These are phyloP conservation scores for Nerophis lumbriciformis DNA, from an alignment of 2,113 vertebrate species.

Conservation along the genomic window DNA sequence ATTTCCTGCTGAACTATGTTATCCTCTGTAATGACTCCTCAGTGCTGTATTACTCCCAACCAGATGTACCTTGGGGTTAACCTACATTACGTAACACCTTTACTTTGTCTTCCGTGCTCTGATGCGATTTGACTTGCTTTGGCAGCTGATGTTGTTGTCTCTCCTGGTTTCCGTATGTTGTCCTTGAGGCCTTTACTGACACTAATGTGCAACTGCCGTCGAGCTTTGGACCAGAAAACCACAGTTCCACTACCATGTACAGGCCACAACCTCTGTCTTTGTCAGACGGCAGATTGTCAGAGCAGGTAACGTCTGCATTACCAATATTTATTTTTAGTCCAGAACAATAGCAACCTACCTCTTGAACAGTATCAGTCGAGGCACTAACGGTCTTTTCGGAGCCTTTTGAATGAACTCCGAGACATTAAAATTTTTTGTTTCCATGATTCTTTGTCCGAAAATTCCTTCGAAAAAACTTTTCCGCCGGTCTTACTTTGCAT, in stretches of 20 bases:
- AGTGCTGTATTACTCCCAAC: not conserved
- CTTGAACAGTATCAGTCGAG: too few species aligned
- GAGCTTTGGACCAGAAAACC: constrained; percentile 66
- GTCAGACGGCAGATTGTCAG: constrained; percentile 72
- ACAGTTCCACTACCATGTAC: constrained; percentile 70
- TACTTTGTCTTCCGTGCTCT: not conserved
- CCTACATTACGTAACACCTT: not conserved
- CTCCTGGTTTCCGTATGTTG: constrained; percentile 22
- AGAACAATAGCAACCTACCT: too few species aligned
- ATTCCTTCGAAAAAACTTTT: too few species aligned
- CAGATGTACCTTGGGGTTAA: not conserved
- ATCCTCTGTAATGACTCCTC: not conserved
- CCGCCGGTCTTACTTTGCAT: too few species aligned
- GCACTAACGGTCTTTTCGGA: too few species aligned
- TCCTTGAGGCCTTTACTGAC: constrained; percentile 68
- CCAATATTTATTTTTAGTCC: not conserved
- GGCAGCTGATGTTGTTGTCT: constrained; percentile 29
- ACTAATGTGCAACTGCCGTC: constrained; percentile 70
- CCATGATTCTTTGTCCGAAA: too few species aligned
- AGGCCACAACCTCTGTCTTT: constrained; percentile 68
- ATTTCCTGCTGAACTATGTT: not conserved
- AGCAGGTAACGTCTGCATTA: constrained; percentile 48
- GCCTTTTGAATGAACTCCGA: too few species aligned
- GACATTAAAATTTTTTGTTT: too few species aligned
- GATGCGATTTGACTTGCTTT: constrained; percentile 14